Base-by-base conservation (phyloP, 2,797 vertebrate genomes). In the Microctenopoma stevenorrisi region DNA sequence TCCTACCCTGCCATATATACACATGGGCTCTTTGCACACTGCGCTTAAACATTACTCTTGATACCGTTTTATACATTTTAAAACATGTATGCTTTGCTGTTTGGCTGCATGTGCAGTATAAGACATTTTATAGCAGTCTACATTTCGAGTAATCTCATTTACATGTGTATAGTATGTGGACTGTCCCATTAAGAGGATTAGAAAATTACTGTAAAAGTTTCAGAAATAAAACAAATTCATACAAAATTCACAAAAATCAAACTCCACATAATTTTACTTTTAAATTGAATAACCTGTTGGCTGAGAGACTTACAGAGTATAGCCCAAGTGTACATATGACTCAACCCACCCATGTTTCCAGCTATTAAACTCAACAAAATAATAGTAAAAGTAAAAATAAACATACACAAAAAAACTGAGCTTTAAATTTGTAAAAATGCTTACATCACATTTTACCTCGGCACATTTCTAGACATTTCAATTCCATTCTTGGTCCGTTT, bases 401-500 rank as follows among this genome's bases (percentile, higher is more conserved):
- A 68, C 40, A 70, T 83, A 47, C 46, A 82, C 66, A 88, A 85
- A 87, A 53, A 66, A 85, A 90, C 61, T 80, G 72, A 92, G 78
- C 52, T 91, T 92, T 74, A 90, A 93, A 89, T 92, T 86, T 85
- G 88, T 91, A 90, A 90, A 91, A 92, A 89, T 78, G 86, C 76
- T 77, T 87, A 86, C 75, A 82, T 89, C 72, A 88, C 84, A 83
- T 86, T 86, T 84, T 69, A 81, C 65, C 82, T 74, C 25, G 57
- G 71, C 81, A 81, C 69, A 76, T 79, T 81, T 90, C 64, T 84
- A 69, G 71, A 86, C 77, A 71, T 80, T 67, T 50, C 40, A 80
- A 51, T 78, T 84, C 79, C 86, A 85, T 84, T 82, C 86, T 78
- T 82, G 55, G 78, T 89, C 84, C 56, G 3, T 79, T 60, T 5